A percentile compares a stretch with the other conserved stretches of the same genome.
phyloP scores from a whole-genome alignment of 2,888 invertebrate genomes.

The Fabriciana adippe region DNA sequence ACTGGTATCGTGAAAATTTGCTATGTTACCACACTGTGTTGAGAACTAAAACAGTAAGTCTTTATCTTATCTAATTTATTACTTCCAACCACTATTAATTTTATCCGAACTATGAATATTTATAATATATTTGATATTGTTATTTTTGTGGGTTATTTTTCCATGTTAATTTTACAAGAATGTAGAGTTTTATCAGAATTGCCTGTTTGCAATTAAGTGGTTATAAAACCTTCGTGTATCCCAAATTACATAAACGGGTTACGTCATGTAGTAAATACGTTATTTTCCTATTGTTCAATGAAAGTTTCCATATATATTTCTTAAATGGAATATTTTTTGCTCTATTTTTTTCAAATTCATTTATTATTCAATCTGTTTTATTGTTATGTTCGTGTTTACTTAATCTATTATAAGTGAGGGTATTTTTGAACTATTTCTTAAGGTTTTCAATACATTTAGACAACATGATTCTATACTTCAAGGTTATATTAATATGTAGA shows the following conservation, averaged over 20 bases:
- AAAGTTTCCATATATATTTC: neutral
- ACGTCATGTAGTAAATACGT: constrained; percentile 1
- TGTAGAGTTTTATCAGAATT: neutral
- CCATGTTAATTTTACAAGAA: neutral
- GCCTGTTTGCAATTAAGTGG: neutral
- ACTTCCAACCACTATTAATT: neutral
- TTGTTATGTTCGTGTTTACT: too few species aligned
- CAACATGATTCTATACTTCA: too few species aligned
- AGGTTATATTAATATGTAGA: too few species aligned
- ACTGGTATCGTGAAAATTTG: constrained; percentile 50
- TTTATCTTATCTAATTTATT: constrained; percentile 1
- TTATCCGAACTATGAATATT: too few species aligned
- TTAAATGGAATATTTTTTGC: neutral
- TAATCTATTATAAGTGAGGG: too few species aligned
- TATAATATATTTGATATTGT: too few species aligned
- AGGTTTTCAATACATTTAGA: too few species aligned
- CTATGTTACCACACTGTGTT: constrained; percentile 20
- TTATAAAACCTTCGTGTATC: neutral
- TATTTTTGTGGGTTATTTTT: too few species aligned
- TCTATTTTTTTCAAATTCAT: neutral
- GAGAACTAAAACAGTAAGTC: constrained; percentile 7
- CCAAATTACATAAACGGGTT: constrained; percentile 2
- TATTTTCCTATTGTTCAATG: neutral
- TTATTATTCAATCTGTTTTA: too few species aligned
- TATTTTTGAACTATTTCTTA: too few species aligned